Percentiles rank a stretch among this genome's conserved stretches.
Evolutionary conservation across 2,113 vertebrate species (phyloP).

Genomic region (Cercopithecus mona): DNA sequence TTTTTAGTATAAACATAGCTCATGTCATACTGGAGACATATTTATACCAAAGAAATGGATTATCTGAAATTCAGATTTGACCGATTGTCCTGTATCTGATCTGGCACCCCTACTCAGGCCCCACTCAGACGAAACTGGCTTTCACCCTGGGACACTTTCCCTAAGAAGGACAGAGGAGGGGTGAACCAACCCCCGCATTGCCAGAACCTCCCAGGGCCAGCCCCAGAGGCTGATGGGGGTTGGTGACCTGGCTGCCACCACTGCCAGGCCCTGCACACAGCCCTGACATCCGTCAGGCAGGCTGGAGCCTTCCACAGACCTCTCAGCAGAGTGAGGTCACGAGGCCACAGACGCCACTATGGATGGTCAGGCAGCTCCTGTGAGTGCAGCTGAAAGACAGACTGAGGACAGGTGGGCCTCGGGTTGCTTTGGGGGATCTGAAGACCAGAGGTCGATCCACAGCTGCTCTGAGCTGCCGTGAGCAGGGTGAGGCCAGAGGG

Average conservation of each 20-base stretch:
- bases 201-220: background rate
- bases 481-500: background rate
- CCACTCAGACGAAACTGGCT: background rate
- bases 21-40: background rate
- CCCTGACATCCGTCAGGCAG: background rate
- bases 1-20: background rate
- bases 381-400: background rate
- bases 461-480: background rate
- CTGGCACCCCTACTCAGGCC: background rate
- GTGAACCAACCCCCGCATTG: rapidly evolving
- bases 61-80: background rate
- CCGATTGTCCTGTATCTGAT: background rate
- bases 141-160: background rate
- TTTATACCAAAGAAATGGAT: background rate
- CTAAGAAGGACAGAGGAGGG: background rate
- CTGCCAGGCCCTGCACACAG: background rate
- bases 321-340: background rate
- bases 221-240: background rate
- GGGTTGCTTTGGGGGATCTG: background rate
- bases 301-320: background rate
- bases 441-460: background rate
- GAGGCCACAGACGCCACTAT: background rate
- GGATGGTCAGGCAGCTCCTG: background rate
- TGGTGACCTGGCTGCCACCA: background rate
- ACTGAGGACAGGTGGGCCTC: background rate